Conservation (phyloP, 2,113 vertebrate genomes). For the Elanoides forficatus region DNA sequence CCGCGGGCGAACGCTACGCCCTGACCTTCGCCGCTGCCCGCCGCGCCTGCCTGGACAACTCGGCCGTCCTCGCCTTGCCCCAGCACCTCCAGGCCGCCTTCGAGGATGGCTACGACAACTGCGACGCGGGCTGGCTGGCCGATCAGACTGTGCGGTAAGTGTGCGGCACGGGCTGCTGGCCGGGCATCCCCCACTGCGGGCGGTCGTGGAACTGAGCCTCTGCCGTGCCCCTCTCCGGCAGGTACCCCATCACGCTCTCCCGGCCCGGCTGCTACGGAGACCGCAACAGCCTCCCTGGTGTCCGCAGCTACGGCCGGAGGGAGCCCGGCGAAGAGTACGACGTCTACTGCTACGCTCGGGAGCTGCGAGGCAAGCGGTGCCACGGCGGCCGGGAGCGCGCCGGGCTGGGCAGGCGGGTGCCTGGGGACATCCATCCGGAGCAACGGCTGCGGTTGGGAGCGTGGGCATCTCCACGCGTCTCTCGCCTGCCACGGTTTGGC, state of each 20-base stretch:
- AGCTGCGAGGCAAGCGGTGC: constrained; percentile 79
- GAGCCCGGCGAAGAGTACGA: constrained; percentile 86
- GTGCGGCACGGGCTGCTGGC: neutral
- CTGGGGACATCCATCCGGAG: fast-evolving
- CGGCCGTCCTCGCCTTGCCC: constrained; percentile 81
- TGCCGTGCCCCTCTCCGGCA: constrained; percentile 8
- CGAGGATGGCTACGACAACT: constrained; percentile 94
- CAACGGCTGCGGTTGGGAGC: fast-evolving
- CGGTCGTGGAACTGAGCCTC: fast-evolving
- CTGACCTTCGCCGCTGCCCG: constrained; percentile 83
- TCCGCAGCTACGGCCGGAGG: constrained; percentile 90
- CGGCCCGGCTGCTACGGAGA: constrained; percentile 96
- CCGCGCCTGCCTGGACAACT: constrained; percentile 85
- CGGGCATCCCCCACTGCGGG: fast-evolving
- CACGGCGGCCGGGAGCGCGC: fast-evolving
- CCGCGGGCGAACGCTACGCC: constrained; percentile 84
- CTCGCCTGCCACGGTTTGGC: fast-evolving
- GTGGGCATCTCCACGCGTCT: fast-evolving
- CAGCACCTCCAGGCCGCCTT: constrained; percentile 90
- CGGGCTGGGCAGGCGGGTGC: fast-evolving
- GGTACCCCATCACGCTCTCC: constrained; percentile 93
- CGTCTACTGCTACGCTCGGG: constrained; percentile 90
- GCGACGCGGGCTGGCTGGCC: constrained; percentile 93
- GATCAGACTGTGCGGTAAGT: constrained; percentile 88
- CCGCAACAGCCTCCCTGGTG: constrained; percentile 88